Percentiles rank a stretch among this genome's conserved stretches.
Conservation (phyloP, 2,797 vertebrate genomes). For the Hozukius guyotensis region DNA sequence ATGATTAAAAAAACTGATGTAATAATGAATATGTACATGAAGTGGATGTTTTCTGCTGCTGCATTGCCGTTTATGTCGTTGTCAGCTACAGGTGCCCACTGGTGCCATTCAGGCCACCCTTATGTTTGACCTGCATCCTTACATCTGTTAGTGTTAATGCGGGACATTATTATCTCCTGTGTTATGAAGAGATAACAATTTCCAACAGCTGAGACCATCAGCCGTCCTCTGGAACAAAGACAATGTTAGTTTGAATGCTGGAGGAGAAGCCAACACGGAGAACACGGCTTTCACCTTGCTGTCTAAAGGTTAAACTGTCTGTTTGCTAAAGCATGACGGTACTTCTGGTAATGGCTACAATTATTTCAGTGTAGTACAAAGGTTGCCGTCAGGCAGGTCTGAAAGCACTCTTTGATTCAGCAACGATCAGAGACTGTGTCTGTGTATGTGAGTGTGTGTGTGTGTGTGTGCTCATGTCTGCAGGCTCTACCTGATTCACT, state of each 20-base stretch:
- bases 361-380: constrained; percentile 51
- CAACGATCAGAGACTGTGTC: background rate
- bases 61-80: background rate
- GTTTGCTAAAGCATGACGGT: constrained; percentile 44
- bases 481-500: background rate
- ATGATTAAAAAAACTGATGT: background rate
- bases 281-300: constrained; percentile 7
- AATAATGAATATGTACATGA: background rate
- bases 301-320: constrained; percentile 69
- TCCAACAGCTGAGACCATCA: background rate
- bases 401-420: constrained; percentile 9
- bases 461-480: background rate
- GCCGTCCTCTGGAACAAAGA: background rate
- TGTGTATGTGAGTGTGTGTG: background rate
- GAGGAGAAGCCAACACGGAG: background rate
- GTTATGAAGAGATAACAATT: background rate
- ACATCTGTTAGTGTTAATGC: background rate
- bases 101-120: background rate
- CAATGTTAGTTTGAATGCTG: background rate
- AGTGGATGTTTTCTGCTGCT: background rate
- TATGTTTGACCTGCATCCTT: background rate
- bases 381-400: constrained; percentile 29
- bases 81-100: background rate
- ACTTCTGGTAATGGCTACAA: constrained; percentile 52
- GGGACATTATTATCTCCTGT: background rate